Base-by-base conservation (phyloP, 2,113 vertebrate genomes). In the Tretioscincus oriximinensis region DNA sequence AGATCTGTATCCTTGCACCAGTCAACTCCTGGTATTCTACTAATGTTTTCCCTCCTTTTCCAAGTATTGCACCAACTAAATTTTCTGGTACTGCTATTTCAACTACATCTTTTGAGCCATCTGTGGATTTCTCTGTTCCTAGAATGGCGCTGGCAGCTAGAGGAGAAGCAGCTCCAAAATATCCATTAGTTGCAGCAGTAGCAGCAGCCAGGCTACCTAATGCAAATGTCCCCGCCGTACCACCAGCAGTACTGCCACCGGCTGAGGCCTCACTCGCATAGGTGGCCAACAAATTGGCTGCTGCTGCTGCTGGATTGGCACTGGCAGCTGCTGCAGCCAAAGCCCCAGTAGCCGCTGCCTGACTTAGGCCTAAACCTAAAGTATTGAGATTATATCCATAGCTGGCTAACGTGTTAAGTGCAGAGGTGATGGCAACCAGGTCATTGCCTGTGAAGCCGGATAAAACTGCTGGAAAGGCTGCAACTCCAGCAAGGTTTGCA, bases 1-100 rank as follows among this genome's bases (percentile, higher is more conserved):
- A 97, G 94, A 97, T 97, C 95, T 97, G 96, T 96, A 97, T 97
- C 95, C 96, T 96, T 91, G 96, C 96, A 94, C 96, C 96, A 96
- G 96, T 97, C 96, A 97, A 96, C 95, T 97, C 96, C 90, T 97
- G 96, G 93, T 97, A 97, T 95, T 97, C 96, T 92, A 97, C 96
- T 94, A 97, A 91, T 82, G 96, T 97, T 95, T 97, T 97, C 93
- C 96, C 96, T 94, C 96, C 96, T 96, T 97, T 97, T 89, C 96
- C 96, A 93, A 97, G 95, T 93, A 97, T 97, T 93, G 96, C 96
- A 95, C 96, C 96, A 93, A 97, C 96, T 93, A 97, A 92, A 93
- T 97, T 97, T 95, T 97, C 96, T 93, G 96, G 96, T 93, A 97
- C 96, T 83, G 96, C 96, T 94, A 97, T 97, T 95, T 97, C 96